phyloP scores from a whole-genome alignment of 1,140 invertebrate genomes.

The Lysiphlebus fabarum region DNA sequence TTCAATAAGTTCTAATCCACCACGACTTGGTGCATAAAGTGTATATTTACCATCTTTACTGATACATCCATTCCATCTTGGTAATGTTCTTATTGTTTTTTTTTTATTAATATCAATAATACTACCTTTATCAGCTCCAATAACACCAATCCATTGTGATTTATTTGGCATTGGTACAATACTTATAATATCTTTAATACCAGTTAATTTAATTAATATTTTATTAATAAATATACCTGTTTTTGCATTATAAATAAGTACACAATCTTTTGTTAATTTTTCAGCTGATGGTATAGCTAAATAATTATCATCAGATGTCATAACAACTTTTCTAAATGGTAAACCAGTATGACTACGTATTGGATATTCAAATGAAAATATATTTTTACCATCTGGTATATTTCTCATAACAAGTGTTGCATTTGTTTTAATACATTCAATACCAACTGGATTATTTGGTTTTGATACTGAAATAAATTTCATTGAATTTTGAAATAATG shows the following conservation, averaged over 20 bases:
- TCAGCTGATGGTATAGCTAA: slow-evolving; percentile 77
- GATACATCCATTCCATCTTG: slow-evolving; percentile 80
- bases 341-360: slow-evolving; percentile 66
- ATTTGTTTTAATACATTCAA: slow-evolving; percentile 60
- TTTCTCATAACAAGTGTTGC: slow-evolving; percentile 66
- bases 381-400: slow-evolving; percentile 71
- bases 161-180: slow-evolving; percentile 79
- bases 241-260: slow-evolving; percentile 80
- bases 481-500: slow-evolving; percentile 77
- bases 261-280: slow-evolving; percentile 76
- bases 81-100: slow-evolving; percentile 70
- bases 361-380: slow-evolving; percentile 79
- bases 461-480: slow-evolving; percentile 84
- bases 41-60: slow-evolving; percentile 87
- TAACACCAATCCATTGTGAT: slow-evolving; percentile 78
- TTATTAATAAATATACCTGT: slow-evolving; percentile 79
- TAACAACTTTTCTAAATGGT: slow-evolving; percentile 68
- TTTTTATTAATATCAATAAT: slow-evolving; percentile 80
- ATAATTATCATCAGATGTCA: slow-evolving; percentile 77
- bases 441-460: slow-evolving; percentile 59
- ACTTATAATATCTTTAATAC: slow-evolving; percentile 66
- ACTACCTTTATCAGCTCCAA: slow-evolving; percentile 87
- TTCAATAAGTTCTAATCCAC: slow-evolving; percentile 88
- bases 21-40: slow-evolving; percentile 86
- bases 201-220: slow-evolving; percentile 64